Conservation (phyloP, 1,140 invertebrate genomes). For the Drosophila pallidifrons region DNA sequence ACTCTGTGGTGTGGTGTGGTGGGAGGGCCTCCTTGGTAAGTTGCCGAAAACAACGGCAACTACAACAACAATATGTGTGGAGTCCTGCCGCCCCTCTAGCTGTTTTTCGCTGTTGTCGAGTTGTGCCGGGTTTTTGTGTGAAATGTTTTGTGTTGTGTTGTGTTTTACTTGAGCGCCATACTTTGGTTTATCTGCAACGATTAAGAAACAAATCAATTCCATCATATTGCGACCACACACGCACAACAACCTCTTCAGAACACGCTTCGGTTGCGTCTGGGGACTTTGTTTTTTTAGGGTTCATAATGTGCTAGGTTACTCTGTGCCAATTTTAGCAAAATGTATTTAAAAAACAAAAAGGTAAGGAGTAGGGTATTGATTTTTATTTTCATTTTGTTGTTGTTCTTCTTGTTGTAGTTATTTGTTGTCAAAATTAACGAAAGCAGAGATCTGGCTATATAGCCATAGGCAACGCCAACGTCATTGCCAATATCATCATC, state of each 20-base stretch:
- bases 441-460: conserved; percentile 26
- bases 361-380: conserved; percentile 62
- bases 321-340: conserved; percentile 61
- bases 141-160: conserved; percentile 52
- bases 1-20: not conserved
- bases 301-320: not conserved
- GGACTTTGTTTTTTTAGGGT: conserved; percentile 1
- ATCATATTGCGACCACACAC: conserved; percentile 63
- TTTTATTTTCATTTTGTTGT: conserved; percentile 37
- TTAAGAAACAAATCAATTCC: conserved; percentile 69
- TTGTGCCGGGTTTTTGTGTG: conserved; percentile 32
- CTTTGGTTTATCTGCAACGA: conserved; percentile 78
- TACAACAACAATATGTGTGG: not conserved
- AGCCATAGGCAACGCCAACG: conserved; percentile 47
- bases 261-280: conserved; percentile 24
- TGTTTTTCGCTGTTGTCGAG: conserved; percentile 9
- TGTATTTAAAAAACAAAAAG: conserved; percentile 53
- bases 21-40: conserved; percentile 4
- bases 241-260: conserved; percentile 40
- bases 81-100: conserved; percentile 7
- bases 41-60: conserved; percentile 3
- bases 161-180: conserved; percentile 71
- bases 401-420: not conserved
- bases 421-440: conserved; percentile 42
- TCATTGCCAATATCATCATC: conserved; percentile 45